A percentile compares a stretch with the other conserved stretches of the same genome.
phyloP scores from a whole-genome alignment of 2,797 vertebrate genomes.

The Antrozous pallidus region DNA sequence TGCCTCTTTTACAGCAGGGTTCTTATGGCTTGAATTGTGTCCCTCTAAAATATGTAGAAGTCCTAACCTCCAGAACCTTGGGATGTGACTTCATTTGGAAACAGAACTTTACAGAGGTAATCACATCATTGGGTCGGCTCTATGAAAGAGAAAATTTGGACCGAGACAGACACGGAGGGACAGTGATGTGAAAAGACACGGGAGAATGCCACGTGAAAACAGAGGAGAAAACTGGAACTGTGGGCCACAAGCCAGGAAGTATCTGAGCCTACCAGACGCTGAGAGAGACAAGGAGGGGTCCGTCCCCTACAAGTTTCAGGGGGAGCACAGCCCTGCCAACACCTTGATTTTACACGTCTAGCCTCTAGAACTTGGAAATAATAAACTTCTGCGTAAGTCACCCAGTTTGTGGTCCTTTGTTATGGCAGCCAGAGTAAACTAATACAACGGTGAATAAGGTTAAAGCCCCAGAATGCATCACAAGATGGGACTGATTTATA shows the following conservation, averaged over 20 bases:
- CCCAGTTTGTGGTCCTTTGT: background rate
- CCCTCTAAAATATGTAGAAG: background rate
- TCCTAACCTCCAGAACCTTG: background rate
- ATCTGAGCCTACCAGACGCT: background rate
- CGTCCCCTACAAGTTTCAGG: background rate
- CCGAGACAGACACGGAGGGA: background rate
- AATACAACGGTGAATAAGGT: background rate
- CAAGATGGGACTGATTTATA: background rate
- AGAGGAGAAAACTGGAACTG: background rate
- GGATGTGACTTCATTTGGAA: background rate
- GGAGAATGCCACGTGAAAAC: background rate
- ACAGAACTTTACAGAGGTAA: background rate
- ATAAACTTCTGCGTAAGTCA: background rate
- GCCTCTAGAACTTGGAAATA: background rate
- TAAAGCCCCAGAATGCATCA: background rate
- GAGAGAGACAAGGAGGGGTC: background rate
- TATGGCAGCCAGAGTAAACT: background rate
- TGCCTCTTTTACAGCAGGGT: background rate
- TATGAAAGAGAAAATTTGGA: background rate
- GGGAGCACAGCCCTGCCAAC: background rate
- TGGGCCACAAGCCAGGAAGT: background rate
- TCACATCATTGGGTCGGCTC: background rate
- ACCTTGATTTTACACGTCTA: background rate
- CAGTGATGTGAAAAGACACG: accelerated
- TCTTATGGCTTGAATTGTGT: accelerated